Percentiles rank a stretch among this genome's conserved stretches.
Conservation (phyloP, 2,888 invertebrate genomes). For the Euphydryas editha region DNA sequence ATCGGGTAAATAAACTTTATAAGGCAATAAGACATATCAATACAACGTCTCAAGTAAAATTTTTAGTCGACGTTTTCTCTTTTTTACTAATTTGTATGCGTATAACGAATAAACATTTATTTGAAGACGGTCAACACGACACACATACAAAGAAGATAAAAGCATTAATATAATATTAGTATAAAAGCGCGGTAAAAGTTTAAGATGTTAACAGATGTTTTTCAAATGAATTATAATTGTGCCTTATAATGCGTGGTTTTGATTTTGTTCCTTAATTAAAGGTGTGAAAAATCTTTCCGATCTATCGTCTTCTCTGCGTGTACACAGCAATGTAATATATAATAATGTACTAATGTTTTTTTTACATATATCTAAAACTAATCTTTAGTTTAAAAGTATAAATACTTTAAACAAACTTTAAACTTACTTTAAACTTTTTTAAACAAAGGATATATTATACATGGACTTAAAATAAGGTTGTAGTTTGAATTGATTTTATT, state of each 20-base stretch:
- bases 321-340: no score
- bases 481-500: no score
- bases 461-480: no score
- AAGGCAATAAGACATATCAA: neutral
- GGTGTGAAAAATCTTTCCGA: no score
- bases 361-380: no score
- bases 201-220: neutral
- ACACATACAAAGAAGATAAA: neutral
- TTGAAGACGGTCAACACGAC: neutral
- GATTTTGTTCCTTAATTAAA: neutral
- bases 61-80: neutral
- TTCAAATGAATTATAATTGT: neutral
- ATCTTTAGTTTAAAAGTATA: no score
- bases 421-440: no score
- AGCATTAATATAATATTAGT: neutral
- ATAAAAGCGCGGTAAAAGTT: neutral
- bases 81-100: neutral
- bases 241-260: neutral
- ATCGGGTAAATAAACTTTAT: neutral
- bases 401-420: no score
- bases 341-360: no score
- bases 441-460: no score
- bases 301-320: no score
- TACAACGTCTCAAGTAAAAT: neutral
- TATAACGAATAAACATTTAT: neutral